Conservation (phyloP, 2,888 invertebrate species). For the Gryllus longicercus region DNA sequence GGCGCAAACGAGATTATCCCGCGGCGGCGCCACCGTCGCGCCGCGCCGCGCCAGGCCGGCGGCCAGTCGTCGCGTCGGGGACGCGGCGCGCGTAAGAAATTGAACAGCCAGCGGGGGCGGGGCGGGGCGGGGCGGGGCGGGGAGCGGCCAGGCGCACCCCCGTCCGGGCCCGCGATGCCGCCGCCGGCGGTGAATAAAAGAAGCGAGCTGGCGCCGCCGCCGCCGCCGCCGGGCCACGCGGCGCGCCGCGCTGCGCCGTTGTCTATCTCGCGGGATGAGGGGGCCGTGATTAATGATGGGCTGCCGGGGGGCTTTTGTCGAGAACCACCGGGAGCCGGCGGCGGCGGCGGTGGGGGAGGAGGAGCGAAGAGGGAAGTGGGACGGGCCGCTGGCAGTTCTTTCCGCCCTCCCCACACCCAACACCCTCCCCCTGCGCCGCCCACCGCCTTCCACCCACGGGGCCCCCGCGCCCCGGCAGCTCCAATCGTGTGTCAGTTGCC, state of each 20-base stretch:
- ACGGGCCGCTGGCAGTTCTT: not conserved
- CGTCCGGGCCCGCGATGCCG: not conserved
- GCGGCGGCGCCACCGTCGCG: no score
- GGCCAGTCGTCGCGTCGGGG: not conserved
- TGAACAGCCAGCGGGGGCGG: not conserved
- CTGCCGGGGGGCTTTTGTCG: conserved; percentile 17
- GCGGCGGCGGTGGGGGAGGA: not conserved
- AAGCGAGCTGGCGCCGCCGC: not conserved
- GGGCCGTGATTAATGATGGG: conserved; percentile 7
- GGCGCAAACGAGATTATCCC: no score
- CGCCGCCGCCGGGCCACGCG: not conserved
- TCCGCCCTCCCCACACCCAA: not conserved
- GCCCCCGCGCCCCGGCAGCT: not conserved
- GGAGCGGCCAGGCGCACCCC: not conserved
- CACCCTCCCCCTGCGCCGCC: not conserved
- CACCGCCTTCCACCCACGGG: not conserved
- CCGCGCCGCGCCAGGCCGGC: not conserved
- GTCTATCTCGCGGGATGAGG: conserved; percentile 17
- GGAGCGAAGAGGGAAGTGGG: no score
- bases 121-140: not conserved
- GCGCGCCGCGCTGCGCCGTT: not conserved
- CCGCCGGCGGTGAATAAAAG: conserved; percentile 17
- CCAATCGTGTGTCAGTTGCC: no score
- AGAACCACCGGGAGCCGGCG: conserved; percentile 17
- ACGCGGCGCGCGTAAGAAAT: not conserved